Evolutionary conservation across 2,888 invertebrate genomes (phyloP), one percentile per base, ranked within the genome.

Genomic region (Lasiommata megera): DNA sequence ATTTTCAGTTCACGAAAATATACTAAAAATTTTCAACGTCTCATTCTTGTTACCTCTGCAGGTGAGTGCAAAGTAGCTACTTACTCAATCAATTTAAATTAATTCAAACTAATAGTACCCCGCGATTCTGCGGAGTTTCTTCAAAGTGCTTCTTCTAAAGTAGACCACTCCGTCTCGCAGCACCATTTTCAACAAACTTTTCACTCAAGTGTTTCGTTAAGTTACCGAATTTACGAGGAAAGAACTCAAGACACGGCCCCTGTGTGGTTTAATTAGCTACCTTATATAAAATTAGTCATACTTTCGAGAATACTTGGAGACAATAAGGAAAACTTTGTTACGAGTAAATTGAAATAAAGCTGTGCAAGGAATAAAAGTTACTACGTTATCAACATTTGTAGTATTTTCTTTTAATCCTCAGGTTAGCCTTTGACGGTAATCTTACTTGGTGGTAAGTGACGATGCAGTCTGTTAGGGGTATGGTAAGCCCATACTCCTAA

Each of bases 91-190:
- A 29, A 60, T 53, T 54, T 46, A 31, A 52, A 52, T 41, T 40
- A 41, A 52, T 52, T 52, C 41, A 52, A 52, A 41, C 41, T 41
- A 31, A 6, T 16, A n/a, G 40, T 34, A 17, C 52, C 52, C 31
- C 31, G 34, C 36, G 41, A 56, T 50, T 50, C 50, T 16, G 28
- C 48, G 50, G 56, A 41, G 34, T 50, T 54, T 47, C 53, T 59
- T 43, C 40, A 18, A 40, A 54, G 51, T 54, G 54, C 54, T 56
- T 59, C 54, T 51, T 48, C 50, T 51, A 46, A 62, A 62, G 62
- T 57, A 51, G 54, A 58, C 57, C 56, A 51, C 61, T 47, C n/a
- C 56, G 44, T 50, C 62, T 62, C 41, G 40, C 51, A 60, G 56
- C 41, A 54, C 37, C 50, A 37, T 46, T 56, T 54, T 36, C 47